phyloP scores from a whole-genome alignment of 2,113 vertebrate genomes.

The Paracanthobrama guichenoti region DNA sequence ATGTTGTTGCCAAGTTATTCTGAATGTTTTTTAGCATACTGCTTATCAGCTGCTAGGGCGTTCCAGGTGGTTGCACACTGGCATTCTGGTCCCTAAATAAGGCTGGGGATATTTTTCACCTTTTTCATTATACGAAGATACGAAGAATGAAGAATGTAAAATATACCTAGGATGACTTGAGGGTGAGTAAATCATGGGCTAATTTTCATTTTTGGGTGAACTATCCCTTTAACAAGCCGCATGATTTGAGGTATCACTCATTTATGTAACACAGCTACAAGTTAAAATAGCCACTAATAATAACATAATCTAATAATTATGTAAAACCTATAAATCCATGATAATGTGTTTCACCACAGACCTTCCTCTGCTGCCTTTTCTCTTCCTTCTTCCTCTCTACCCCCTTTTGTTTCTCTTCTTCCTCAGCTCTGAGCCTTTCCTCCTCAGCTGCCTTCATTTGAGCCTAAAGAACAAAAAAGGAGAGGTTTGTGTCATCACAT shows the following conservation, averaged over 20 bases:
- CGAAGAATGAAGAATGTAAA: no score
- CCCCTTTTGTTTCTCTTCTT: conserved; percentile 79
- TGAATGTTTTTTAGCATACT: neutral
- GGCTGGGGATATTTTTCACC: neutral
- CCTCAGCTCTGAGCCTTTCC: conserved; percentile 76
- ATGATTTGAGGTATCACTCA: neutral
- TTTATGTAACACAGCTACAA: neutral
- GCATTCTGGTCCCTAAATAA: neutral
- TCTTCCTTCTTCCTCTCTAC: conserved; percentile 80
- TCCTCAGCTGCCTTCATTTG: conserved; percentile 84
- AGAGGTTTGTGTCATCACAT: neutral
- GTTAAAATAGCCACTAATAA: neutral
- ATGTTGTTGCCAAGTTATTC: neutral
- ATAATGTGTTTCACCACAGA: conserved; percentile 14
- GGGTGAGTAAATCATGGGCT: no score
- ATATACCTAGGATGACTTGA: no score
- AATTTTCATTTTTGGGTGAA: no score
- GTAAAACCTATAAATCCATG: neutral
- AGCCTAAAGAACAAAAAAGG: conserved; percentile 69
- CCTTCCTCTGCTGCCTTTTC: conserved; percentile 82
- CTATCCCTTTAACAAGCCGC: neutral
- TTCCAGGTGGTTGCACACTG: neutral
- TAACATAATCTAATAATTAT: neutral
- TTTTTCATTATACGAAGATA: neutral
- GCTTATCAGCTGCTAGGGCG: neutral